These are phyloP conservation scores for Oryzias woworae DNA, from an alignment of 2,113 vertebrate genomes.

Conservation along the genomic window DNA sequence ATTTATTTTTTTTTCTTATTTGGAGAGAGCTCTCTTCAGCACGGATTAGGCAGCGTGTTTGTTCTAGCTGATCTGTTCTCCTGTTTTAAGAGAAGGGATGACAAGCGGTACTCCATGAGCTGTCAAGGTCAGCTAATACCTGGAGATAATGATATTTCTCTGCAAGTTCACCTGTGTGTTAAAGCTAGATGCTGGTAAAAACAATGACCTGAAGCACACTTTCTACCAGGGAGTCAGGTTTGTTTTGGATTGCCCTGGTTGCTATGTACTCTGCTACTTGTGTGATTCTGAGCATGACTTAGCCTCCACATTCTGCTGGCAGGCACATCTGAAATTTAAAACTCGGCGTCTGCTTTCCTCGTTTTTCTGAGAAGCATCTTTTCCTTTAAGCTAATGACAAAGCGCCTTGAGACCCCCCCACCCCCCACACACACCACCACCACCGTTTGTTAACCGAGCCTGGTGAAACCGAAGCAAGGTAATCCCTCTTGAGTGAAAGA, in stretches of 20 bases:
- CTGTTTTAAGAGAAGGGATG: conserved; percentile 34
- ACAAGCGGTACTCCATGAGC: conserved; percentile 37
- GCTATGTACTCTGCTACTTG: conserved; percentile 19
- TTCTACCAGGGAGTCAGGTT: conserved; percentile 28
- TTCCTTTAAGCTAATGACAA: conserved; percentile 43
- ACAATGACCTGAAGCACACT: conserved; percentile 16
- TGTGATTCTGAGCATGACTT: conserved; percentile 21
- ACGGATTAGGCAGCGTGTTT: conserved; percentile 66
- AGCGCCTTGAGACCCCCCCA: conserved; percentile 43
- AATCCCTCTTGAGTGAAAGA: conserved; percentile 72
- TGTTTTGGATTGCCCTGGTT: conserved; percentile 17
- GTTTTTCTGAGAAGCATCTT: conserved; percentile 16
- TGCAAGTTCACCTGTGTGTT: conserved; percentile 68
- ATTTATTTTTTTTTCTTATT: conserved; percentile 65
- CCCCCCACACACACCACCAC: neutral
- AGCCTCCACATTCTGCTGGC: conserved; percentile 6
- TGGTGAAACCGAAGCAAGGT: conserved; percentile 50
- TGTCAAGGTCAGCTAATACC: conserved; percentile 69
- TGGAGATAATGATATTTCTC: conserved; percentile 68
- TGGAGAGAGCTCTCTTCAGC: conserved; percentile 73
- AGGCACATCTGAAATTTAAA: conserved; percentile 21
- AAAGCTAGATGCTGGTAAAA: conserved; percentile 51
- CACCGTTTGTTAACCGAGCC: conserved; percentile 52
- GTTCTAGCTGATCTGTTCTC: conserved; percentile 59
- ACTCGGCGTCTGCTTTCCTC: conserved; percentile 14